Evolutionary conservation across 2,113 vertebrate genomes (phyloP).

Genomic region (Tragulus kanchil): DNA sequence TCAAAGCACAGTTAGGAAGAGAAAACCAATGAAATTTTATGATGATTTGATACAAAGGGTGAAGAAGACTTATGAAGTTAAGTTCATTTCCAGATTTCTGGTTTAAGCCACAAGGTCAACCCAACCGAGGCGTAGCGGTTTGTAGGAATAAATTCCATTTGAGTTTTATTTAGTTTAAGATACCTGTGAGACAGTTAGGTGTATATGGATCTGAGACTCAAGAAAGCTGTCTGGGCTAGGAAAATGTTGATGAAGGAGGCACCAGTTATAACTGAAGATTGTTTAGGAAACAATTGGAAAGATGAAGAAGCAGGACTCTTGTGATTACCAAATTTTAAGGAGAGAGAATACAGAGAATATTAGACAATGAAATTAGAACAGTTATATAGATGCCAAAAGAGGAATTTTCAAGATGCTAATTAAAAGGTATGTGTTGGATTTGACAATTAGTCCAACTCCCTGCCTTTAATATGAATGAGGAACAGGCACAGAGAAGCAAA

Average conservation of each 20-base stretch:
- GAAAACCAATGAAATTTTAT: conserved; percentile 22
- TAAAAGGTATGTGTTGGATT: not conserved
- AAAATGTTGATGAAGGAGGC: conserved; percentile 38
- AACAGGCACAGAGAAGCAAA: not conserved
- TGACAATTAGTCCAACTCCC: not conserved
- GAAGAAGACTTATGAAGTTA: not conserved
- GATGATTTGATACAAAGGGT: not conserved
- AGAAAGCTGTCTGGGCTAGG: not conserved
- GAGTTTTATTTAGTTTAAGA: conserved; percentile 3
- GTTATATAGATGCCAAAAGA: conserved; percentile 9
- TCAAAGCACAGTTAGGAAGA: not conserved
- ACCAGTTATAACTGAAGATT: conserved; percentile 7
- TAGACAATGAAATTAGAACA: not conserved
- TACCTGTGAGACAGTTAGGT: conserved; percentile 29
- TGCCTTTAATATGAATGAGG: conserved; percentile 41
- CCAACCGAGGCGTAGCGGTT: not conserved
- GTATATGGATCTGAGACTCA: conserved; percentile 15
- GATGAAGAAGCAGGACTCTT: not conserved
- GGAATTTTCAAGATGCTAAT: conserved; percentile 36
- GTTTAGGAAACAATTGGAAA: not conserved
- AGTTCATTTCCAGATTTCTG: not conserved
- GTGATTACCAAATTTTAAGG: not conserved
- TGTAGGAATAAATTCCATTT: conserved; percentile 54
- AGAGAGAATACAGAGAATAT: not conserved
- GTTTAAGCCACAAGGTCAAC: not conserved